Percentiles rank a stretch among this genome's conserved stretches.
These are phyloP conservation scores for Octopus bimaculoides DNA, from an alignment of 1,140 invertebrate genomes.

Conservation along the genomic window DNA sequence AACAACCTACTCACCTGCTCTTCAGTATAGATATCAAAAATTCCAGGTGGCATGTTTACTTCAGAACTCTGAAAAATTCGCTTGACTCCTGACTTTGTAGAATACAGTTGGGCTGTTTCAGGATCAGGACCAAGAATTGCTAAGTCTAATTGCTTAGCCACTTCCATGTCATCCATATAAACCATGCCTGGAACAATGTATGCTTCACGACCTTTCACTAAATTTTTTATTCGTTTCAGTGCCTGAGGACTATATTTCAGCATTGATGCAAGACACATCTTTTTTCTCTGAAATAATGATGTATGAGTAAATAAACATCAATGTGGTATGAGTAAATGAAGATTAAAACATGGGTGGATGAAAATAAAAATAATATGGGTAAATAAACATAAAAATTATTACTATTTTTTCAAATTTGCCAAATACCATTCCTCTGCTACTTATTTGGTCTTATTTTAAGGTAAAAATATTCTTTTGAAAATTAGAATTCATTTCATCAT, in stretches of 20 bases:
- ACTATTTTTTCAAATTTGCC: background rate
- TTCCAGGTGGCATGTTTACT: constrained; percentile 51
- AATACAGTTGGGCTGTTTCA: constrained; percentile 53
- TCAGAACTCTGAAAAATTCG: constrained; percentile 55
- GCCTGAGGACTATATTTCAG: constrained; percentile 56
- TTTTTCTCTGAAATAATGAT: constrained; percentile 45
- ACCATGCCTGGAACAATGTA: constrained; percentile 55
- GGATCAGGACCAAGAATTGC: constrained; percentile 55
- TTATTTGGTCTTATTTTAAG: too few species aligned
- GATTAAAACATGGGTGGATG: constrained; percentile 10
- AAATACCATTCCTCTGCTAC: too few species aligned
- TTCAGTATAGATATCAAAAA: constrained; percentile 55
- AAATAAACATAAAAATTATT: background rate
- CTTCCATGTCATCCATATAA: constrained; percentile 53
- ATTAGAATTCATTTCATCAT: too few species aligned
- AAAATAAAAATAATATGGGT: background rate
- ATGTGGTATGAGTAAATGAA: background rate
- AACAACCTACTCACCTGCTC: constrained; percentile 42
- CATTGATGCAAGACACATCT: constrained; percentile 55
- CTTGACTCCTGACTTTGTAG: constrained; percentile 56
- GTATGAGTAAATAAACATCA: too few species aligned
- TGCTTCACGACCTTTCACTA: constrained; percentile 53
- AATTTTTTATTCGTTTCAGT: constrained; percentile 48
- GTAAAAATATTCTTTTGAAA: too few species aligned
- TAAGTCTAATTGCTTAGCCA: constrained; percentile 51